Percentiles rank a stretch among this genome's conserved stretches.
These are phyloP conservation scores for Onchidella celtica DNA, from an alignment of 2,888 invertebrate genomes.

Conservation along the genomic window DNA sequence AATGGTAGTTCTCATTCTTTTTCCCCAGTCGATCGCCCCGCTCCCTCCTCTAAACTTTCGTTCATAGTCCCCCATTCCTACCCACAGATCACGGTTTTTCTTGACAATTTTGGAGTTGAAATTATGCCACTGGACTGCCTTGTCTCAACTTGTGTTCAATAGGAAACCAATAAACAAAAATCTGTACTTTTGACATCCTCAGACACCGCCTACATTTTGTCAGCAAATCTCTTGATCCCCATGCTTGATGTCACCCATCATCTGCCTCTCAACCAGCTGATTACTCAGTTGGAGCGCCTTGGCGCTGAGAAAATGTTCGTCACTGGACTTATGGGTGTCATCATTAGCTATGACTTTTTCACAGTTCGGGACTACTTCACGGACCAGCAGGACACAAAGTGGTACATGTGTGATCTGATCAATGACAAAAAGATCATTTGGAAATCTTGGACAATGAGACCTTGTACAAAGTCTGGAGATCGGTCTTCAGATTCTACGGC, in stretches of 20 bases:
- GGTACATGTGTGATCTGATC: conserved; percentile 12
- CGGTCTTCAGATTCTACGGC: conserved; percentile 18
- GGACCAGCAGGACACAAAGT: neutral
- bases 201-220: conserved; percentile 31
- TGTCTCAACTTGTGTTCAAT: too few species aligned
- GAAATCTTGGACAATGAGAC: neutral
- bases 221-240: neutral
- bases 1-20: too few species aligned
- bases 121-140: too few species aligned
- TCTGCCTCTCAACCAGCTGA: neutral
- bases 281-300: neutral
- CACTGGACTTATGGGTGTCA: neutral
- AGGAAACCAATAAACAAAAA: too few species aligned
- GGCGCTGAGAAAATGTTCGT: neutral
- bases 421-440: conserved; percentile 1
- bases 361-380: neutral
- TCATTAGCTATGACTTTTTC: conserved; percentile 12
- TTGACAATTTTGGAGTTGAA: too few species aligned
- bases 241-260: conserved; percentile 4
- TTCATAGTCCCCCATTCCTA: too few species aligned
- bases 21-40: too few species aligned
- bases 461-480: conserved; percentile 29
- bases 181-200: neutral
- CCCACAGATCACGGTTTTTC: too few species aligned
- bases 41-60: too few species aligned